Conservation (phyloP, 2,888 invertebrate species). For the Gerris lacustris region DNA sequence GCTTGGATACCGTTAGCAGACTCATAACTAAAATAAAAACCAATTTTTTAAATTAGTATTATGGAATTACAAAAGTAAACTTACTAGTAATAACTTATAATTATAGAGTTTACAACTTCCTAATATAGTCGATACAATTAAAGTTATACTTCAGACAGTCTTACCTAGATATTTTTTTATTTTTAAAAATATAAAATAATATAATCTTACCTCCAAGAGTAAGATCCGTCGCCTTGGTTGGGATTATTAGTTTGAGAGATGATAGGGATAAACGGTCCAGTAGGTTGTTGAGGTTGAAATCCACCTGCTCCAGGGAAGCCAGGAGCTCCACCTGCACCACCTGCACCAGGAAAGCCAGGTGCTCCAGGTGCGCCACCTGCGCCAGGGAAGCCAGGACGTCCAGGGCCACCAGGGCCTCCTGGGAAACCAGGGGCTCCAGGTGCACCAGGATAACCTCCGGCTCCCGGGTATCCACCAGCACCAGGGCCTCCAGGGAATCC, state of each 20-base stretch:
- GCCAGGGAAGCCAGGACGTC: conserved; percentile 16
- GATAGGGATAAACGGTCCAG: conserved; percentile 44
- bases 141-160: too few relatives aligned
- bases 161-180: too few relatives aligned
- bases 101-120: too few relatives aligned
- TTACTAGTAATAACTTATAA: too few relatives aligned
- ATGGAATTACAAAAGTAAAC: too few relatives aligned
- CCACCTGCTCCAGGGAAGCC: conserved; percentile 28
- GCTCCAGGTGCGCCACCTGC: conserved; percentile 10
- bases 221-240: conserved; percentile 48
- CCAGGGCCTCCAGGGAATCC: conserved; percentile 12
- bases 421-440: conserved; percentile 2
- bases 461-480: conserved; percentile 23
- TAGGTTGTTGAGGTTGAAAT: conserved; percentile 6
- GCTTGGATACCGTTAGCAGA: conserved; percentile 40
- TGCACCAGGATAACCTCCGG: conserved; percentile 16
- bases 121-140: too few relatives aligned
- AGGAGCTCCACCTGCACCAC: conserved; percentile 31
- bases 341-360: conserved; percentile 15
- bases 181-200: background rate
- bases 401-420: conserved; percentile 8
- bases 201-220: conserved; percentile 45
- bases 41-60: background rate
- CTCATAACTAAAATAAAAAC: conserved; percentile 35
- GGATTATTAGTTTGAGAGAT: conserved; percentile 47